Evolutionary conservation across 2,797 vertebrate species (phyloP).

Genomic region (Scolopax rusticola): DNA sequence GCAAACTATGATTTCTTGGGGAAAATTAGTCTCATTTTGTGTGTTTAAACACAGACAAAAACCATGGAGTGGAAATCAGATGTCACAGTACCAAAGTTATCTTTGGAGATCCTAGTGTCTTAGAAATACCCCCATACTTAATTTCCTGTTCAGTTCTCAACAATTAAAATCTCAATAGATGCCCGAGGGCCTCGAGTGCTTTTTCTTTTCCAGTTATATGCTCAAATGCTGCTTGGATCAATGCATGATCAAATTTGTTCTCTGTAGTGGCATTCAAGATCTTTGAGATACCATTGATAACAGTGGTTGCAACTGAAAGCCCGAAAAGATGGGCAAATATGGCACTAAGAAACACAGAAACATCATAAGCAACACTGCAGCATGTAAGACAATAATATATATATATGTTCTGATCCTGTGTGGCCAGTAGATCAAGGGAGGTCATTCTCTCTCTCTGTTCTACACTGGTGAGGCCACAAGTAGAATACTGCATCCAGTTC

Average conservation of each 20-base stretch:
- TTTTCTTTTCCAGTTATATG: background rate
- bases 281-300: background rate
- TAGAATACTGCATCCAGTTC: no score
- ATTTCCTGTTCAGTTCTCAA: background rate
- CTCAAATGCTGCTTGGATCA: background rate
- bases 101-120: background rate
- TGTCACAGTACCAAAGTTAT: background rate
- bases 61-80: background rate
- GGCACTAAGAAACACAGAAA: background rate
- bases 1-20: background rate
- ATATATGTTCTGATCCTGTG: background rate
- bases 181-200: background rate
- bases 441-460: no score
- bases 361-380: background rate
- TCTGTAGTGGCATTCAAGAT: background rate
- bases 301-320: background rate
- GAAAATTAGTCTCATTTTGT: background rate
- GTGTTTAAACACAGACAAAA: background rate
- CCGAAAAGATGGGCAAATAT: fast-evolving
- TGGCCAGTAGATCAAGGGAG: background rate
- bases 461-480: no score
- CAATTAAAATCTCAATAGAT: background rate
- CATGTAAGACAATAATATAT: background rate
- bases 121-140: background rate
- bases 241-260: background rate